Base-by-base conservation (phyloP, 2,113 vertebrate genomes). In the Macquaria australasica region DNA sequence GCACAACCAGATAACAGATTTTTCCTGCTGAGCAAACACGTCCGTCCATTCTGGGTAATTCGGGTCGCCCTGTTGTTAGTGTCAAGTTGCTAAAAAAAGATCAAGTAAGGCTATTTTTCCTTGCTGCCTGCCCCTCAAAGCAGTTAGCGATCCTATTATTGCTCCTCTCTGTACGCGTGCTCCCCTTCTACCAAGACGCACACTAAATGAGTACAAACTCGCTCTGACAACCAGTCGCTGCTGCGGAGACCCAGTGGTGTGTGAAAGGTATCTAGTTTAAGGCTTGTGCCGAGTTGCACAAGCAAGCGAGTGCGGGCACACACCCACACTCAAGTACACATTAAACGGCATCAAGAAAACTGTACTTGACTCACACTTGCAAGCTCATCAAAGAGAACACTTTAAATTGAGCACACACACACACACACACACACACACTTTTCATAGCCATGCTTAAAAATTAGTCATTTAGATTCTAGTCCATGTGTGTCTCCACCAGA, bases 391-490 rank as follows among this genome's bases (percentile, higher is more conserved):
- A 90, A 93, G 77, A 62, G 51, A 80, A 70, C 83, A 53, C 74
- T 86, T 85, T 77, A 83, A 90, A 83, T 63, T 85, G 81, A 85
- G 74, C 59, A 28, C 74, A 12, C 25, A 21, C 55, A 64, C 71
- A 50, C 41, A 78, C 72, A 59, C 51, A 34, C 67, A 64, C 83
- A 64, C 43, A 64, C 66, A 70, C 12, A 72, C 41, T 72, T 88
- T 88, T 81, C 69, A 45, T 51, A 64, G 58, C 56, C 31, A 39
- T 62, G 64, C 62, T 69, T 80, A 21, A 82, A 83, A 88, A 81
- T 48, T 2, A 87, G 73, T 80, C 67, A 89, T 94, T 92, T 84
- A 83, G 58, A 93, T 92, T 93, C 92, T 20, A 0, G 73, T 81
- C 89, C 82, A 90, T 78, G 85, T 63, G 67, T 58, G 62, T 41